A percentile compares a stretch with the other conserved stretches of the same genome.
phyloP scores from a whole-genome alignment of 2,888 invertebrate species.

The Euphydryas editha region DNA sequence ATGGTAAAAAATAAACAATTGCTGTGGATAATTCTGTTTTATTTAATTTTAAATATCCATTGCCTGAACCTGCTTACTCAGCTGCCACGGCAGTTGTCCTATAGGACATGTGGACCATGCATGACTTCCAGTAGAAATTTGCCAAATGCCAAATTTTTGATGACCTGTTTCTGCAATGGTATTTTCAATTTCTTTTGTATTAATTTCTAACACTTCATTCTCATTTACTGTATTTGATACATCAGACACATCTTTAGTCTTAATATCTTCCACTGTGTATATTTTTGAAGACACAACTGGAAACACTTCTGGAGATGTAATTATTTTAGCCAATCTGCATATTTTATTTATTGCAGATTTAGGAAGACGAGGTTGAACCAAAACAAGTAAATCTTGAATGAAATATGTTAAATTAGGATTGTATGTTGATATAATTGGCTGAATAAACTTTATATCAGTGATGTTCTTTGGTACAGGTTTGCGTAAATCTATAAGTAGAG shows the following conservation, averaged over 20 bases:
- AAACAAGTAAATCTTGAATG: constrained; percentile 59
- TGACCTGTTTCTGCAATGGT: constrained; percentile 35
- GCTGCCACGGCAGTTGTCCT: constrained; percentile 78
- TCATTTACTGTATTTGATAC: constrained; percentile 10
- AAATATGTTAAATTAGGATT: constrained; percentile 70
- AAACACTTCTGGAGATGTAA: constrained; percentile 62
- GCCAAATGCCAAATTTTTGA: constrained; percentile 59
- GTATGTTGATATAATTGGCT: constrained; percentile 67
- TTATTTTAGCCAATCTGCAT: constrained; percentile 63
- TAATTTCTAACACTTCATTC: constrained; percentile 22
- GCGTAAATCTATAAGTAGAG: constrained; percentile 63
- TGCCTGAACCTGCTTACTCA: constrained; percentile 42
- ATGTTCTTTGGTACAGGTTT: constrained; percentile 65
- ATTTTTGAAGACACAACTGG: constrained; percentile 55
- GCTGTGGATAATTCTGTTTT: constrained; percentile 64
- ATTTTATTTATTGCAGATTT: constrained; percentile 52
- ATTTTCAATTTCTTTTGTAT: constrained; percentile 30
- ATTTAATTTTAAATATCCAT: constrained; percentile 36
- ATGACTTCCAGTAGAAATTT: constrained; percentile 54
- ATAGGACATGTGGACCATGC: constrained; percentile 78
- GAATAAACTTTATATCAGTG: constrained; percentile 62
- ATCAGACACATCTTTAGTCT: constrained; percentile 36
- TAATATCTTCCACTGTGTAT: constrained; percentile 75
- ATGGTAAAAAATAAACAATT: constrained; percentile 75
- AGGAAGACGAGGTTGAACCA: constrained; percentile 65